A percentile compares a stretch with the other conserved stretches of the same genome.
These are phyloP conservation scores for Anthrax anthrax DNA, from an alignment of 2,888 invertebrate species.

Conservation along the genomic window DNA sequence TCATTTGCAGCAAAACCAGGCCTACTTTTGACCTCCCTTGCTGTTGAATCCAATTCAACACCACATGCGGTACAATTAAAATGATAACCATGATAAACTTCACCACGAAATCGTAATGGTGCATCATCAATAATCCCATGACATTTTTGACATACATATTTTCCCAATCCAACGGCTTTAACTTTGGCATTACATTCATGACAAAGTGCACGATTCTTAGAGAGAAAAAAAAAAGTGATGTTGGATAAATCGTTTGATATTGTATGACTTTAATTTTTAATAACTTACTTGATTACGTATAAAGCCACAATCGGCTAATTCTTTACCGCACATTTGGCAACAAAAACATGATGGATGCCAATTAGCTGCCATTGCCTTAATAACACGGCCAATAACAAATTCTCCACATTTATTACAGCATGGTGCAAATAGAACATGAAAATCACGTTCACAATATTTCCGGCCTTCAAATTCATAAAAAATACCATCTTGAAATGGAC, in stretches of 20 bases:
- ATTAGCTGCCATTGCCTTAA: constrained; percentile 97
- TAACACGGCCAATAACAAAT: constrained; percentile 96
- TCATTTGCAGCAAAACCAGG: constrained; percentile 83
- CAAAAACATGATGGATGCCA: constrained; percentile 99
- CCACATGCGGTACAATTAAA: constrained; percentile 92
- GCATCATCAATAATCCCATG: constrained; percentile 87
- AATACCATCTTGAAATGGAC: constrained; percentile 91
- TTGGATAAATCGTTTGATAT: no score
- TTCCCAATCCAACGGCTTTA: constrained; percentile 87
- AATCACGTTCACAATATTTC: constrained; percentile 98
- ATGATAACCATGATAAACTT: constrained; percentile 98
- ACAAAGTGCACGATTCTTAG: constrained; percentile 58
- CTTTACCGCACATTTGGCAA: constrained; percentile 83
- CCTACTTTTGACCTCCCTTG: constrained; percentile 85
- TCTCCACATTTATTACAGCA: constrained; percentile 81
- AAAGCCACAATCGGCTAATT: constrained; percentile 93
- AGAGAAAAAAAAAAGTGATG: neutral
- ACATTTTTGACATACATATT: constrained; percentile 97
- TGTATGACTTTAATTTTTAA: neutral
- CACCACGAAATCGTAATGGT: constrained; percentile 82
- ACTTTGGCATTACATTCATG: constrained; percentile 93
- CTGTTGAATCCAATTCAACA: constrained; percentile 86
- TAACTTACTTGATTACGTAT: constrained; percentile 68
- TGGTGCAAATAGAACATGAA: constrained; percentile 91
- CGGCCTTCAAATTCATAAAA: constrained; percentile 99